Percentiles rank a stretch among this genome's conserved stretches.
Conservation (phyloP, 2,113 vertebrate genomes). For the Aplodontia rufa region DNA sequence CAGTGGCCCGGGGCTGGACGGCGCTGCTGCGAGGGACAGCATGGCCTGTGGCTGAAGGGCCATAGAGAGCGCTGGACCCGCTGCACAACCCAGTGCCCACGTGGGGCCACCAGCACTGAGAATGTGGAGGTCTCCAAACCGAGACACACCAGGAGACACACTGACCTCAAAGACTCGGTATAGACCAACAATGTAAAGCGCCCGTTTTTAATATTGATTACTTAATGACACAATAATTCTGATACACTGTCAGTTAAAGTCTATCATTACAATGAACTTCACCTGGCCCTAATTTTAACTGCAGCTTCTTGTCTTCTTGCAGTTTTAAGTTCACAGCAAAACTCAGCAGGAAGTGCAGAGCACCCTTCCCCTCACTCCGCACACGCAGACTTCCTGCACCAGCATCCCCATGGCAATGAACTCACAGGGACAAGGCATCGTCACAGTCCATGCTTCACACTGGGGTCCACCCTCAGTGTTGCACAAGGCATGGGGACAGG, state of each 20-base stretch:
- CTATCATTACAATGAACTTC: background rate
- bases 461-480: no score
- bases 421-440: fast-evolving
- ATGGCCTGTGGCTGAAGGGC: background rate
- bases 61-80: background rate
- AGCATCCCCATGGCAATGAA: no score
- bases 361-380: no score
- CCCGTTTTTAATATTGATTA: background rate
- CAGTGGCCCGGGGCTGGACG: no score
- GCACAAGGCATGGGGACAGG: no score
- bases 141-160: fast-evolving
- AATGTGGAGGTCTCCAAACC: fast-evolving
- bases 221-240: background rate
- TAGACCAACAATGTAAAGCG: background rate
- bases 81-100: fast-evolving
- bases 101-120: fast-evolving
- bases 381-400: no score
- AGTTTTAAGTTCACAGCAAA: background rate
- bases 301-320: no score
- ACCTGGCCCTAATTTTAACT: background rate
- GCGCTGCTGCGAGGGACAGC: background rate
- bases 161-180: background rate
- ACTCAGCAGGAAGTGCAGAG: no score
- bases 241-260: background rate
- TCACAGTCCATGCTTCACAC: background rate